Evolutionary conservation across 2,113 vertebrate genomes (phyloP).

Genomic region (Fulmarus glacialis): DNA sequence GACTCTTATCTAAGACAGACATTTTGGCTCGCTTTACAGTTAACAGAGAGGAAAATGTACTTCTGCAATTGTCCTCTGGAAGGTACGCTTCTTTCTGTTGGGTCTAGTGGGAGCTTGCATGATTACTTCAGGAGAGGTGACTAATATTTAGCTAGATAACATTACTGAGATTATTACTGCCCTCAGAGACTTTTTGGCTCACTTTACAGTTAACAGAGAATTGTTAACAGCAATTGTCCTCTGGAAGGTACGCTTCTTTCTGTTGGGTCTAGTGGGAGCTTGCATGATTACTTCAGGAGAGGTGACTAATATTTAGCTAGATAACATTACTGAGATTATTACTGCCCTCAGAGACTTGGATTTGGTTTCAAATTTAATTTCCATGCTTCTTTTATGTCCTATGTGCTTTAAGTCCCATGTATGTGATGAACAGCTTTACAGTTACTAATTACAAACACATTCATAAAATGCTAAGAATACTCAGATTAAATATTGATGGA

Average conservation of each 20-base stretch:
- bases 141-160: not conserved
- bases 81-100: not conserved
- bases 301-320: not conserved
- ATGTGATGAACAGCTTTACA: not conserved
- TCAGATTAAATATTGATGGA: not conserved
- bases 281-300: not conserved
- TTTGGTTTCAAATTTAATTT: not conserved
- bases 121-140: not conserved
- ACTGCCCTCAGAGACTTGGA: not conserved
- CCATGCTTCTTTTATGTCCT: not conserved
- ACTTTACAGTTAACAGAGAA: too few species aligned
- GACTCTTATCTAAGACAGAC: not conserved
- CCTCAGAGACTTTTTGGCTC: not conserved
- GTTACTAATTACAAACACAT: not conserved
- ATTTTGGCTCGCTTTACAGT: not conserved
- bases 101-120: not conserved
- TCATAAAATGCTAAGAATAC: not conserved
- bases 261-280: not conserved
- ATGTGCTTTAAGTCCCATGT: not conserved
- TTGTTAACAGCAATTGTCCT: too few species aligned
- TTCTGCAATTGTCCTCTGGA: not conserved
- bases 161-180: not conserved
- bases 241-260: not conserved
- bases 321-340: not conserved
- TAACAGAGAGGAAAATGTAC: not conserved